Base-by-base conservation (phyloP, 2,113 vertebrate genomes). In the Eptatretus burgeri region DNA sequence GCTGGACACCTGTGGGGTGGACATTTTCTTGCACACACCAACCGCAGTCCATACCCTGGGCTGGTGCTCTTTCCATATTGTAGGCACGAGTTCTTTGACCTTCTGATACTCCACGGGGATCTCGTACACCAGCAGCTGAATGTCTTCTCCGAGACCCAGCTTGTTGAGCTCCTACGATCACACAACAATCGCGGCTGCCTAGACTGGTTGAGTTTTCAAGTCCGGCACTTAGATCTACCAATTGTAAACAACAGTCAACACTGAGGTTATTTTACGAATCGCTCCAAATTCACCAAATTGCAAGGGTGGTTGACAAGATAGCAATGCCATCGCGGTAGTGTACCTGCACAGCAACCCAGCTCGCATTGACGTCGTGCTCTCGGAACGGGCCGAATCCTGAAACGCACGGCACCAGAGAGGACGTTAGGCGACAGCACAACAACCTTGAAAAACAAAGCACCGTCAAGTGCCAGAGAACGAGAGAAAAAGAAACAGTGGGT, bases 21-120 rank as follows among this genome's bases (percentile, higher is more conserved):
- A 3, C 3, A 3, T 41, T 41, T 41, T 41, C 27, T 7, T 41
- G 27, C 27, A 41, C 27, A 41, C 3, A 41, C 27, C 27, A 41
- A 3, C 27, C 27, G 7, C 7, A 60, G 13, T 10, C n/a, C 56
- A 60, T 60, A 93, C 89, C 76, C 84, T 77, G 0, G 89, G 89
- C 16, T 79, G 77, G 70, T 84, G 80, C 18, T 80, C 79, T 66
- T 83, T 76, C 86, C 85, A 91, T 13, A 95, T 64, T 0, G 77
- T 79, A 0, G 87, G 88, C 13, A 96, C 76, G n/a, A 89, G 77
- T 1, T 70, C 74, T 71, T 86, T 79, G 17, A 95, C 84, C 0
- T 81, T 78, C 72, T 82, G 71, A 69, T 96, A 96, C 65, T 95
- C 86, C 1, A 96, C 88, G 0, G 89, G 88, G 27, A 96, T 76